Percentiles rank a stretch among this genome's conserved stretches.
phyloP scores from a whole-genome alignment of 2,888 invertebrate species.

The Lysandra bellargus region DNA sequence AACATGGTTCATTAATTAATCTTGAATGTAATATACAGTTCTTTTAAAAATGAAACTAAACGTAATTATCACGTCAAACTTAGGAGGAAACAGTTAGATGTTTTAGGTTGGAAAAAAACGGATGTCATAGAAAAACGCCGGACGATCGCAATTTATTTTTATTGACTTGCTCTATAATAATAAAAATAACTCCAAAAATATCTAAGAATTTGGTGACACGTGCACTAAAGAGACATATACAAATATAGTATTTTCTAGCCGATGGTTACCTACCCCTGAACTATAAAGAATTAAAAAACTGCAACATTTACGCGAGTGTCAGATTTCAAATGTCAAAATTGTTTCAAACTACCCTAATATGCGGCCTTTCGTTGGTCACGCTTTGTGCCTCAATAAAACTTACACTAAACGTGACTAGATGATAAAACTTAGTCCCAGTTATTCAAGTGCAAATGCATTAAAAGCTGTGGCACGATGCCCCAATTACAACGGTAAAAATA shows the following conservation, averaged over 20 bases:
- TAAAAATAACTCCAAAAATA: neutral
- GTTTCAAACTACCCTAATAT: too few species aligned
- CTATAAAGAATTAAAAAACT: too few species aligned
- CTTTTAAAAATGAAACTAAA: neutral
- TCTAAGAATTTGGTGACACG: neutral
- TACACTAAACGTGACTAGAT: too few species aligned
- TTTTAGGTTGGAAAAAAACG: neutral
- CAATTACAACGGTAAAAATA: conserved; percentile 19
- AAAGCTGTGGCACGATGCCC: conserved; percentile 14
- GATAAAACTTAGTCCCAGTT: neutral
- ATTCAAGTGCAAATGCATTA: neutral
- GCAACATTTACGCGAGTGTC: too few species aligned
- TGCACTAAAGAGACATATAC: neutral
- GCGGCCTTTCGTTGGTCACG: too few species aligned
- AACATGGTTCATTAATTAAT: neutral
- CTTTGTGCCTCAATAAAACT: too few species aligned
- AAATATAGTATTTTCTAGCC: too few species aligned
- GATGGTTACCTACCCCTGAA: too few species aligned
- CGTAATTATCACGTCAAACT: neutral
- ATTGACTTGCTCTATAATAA: neutral
- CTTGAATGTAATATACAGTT: neutral
- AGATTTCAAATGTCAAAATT: too few species aligned
- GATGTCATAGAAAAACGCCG: conserved; percentile 14
- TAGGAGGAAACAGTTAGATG: neutral
- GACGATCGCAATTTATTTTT: neutral